Base-by-base conservation (phyloP, 2,113 vertebrate species). In the Oryzias curvinotus region DNA sequence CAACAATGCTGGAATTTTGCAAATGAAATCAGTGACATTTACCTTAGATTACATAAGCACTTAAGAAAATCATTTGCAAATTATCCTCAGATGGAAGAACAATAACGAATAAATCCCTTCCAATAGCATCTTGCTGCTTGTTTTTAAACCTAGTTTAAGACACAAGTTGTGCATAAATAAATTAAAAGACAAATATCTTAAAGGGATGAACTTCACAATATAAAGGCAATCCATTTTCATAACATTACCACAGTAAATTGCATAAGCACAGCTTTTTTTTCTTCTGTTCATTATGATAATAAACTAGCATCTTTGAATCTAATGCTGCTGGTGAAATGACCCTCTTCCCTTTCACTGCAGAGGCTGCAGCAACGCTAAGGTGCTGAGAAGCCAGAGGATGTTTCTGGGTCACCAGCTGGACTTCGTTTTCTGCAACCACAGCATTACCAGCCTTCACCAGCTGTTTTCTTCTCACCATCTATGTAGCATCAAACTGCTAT, bases 381-480 rank as follows among this genome's bases (percentile, higher is more conserved):
- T 51, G 70, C 41, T 45, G 54, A 49, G 49, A 62, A 72, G 79
- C 43, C 50, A 62, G 74, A 76, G 68, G 62, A 74, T 70, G 73
- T 86, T 89, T 88, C 86, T 85, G 80, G 83, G 84, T 90, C 88
- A 87, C 79, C 86, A 85, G 87, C 85, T 87, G 82, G 81, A 23
- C 78, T 69, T 54, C 65, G 36, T 74, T 83, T 87, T 87, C 75
- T 85, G 87, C 85, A 82, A 76, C 84, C 81, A 73, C 87, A 85
- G 87, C 85, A 87, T 61, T 55, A 73, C 64, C 55, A 81, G 83
- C 79, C 69, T 67, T 78, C 77, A 83, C 84, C 85, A 87, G 86
- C 78, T 85, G 86, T 85, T 91, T 79, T 77, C 71, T 36, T 66
- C 77, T 83, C 73, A 51, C 74, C 74, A 62, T 65, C 52, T 52